These are phyloP conservation scores for Eidolon helvum DNA, from an alignment of 2,113 vertebrate species.

Conservation along the genomic window DNA sequence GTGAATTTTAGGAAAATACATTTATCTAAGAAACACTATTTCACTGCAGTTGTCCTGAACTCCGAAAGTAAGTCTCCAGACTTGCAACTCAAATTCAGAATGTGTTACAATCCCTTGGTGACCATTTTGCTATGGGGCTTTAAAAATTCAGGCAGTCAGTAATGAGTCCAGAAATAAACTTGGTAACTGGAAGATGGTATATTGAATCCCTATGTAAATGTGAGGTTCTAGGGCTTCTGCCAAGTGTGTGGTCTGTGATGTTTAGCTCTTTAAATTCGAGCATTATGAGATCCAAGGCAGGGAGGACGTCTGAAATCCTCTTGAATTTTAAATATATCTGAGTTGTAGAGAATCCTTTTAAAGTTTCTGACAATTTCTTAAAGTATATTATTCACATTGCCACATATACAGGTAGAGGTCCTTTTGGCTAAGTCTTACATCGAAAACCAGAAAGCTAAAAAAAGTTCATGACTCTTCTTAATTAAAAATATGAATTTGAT, in stretches of 20 bases:
- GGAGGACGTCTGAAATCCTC: neutral
- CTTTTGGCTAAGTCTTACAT: neutral
- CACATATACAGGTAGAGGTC: neutral
- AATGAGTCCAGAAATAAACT: conserved; percentile 43
- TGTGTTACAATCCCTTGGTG: neutral
- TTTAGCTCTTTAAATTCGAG: neutral
- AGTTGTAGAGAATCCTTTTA: neutral
- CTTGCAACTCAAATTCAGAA: neutral
- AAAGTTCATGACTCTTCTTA: neutral
- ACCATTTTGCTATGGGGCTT: neutral
- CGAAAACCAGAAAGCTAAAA: neutral
- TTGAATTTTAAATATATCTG: neutral
- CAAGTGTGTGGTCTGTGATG: neutral
- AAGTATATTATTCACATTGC: neutral
- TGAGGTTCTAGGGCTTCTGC: neutral
- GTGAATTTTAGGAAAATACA: neutral
- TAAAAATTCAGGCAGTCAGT: neutral
- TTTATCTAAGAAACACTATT: neutral
- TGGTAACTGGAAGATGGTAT: neutral
- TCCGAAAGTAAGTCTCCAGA: neutral
- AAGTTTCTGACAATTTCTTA: neutral
- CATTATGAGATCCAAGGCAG: neutral
- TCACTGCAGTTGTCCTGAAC: neutral
- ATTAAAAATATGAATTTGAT: neutral
- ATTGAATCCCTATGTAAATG: neutral